Conservation (phyloP, 2,797 vertebrate genomes). For the Ceryle rudis region DNA sequence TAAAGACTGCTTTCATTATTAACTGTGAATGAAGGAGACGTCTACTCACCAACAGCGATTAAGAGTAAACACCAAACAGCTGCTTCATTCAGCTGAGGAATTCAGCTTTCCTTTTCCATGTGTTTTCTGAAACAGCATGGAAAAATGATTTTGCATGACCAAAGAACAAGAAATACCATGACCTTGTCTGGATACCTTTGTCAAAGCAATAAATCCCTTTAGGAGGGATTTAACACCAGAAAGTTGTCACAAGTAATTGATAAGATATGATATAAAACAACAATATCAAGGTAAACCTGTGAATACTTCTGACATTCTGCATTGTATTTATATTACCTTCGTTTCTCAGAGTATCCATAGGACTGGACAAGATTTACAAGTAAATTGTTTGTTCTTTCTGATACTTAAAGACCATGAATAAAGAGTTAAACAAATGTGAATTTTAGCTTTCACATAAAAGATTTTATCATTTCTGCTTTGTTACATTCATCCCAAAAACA, state of each 20-base stretch:
- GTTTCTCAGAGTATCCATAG: not conserved
- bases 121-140: constrained; percentile 25
- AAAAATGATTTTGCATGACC: not conserved
- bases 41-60: constrained; percentile 6
- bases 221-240: not conserved
- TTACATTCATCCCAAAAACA: not conserved
- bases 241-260: not conserved
- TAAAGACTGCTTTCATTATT: not conserved
- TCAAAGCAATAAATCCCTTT: constrained; percentile 18
- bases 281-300: not conserved
- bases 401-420: not conserved
- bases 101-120: constrained; percentile 26
- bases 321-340: not conserved
- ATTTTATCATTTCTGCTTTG: not conserved
- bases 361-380: not conserved
- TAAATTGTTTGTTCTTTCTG: not conserved
- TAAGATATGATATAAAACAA: not conserved
- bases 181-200: not conserved
- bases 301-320: not conserved
- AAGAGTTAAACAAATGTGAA: not conserved
- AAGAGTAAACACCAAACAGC: constrained; percentile 40
- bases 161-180: constrained; percentile 17
- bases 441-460: not conserved
- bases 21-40: not conserved
- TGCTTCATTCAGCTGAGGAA: constrained; percentile 48